These are phyloP conservation scores for Sebastes trivittatus DNA, from an alignment of 2,797 vertebrate genomes.

Conservation along the genomic window DNA sequence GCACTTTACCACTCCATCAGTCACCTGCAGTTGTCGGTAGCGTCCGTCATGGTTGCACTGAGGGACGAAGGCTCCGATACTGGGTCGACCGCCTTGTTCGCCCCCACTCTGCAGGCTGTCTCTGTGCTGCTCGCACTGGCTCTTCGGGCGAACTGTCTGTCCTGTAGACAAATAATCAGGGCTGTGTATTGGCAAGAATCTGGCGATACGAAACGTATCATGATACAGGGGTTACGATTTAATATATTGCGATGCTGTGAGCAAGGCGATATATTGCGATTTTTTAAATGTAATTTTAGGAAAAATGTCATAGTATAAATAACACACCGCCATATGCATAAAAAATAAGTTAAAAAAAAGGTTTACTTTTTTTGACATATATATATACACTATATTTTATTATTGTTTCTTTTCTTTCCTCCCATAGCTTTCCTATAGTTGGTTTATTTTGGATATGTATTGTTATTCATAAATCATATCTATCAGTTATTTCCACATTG, in stretches of 20 bases:
- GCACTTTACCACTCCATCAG: not conserved
- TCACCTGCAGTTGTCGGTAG: conserved; percentile 80
- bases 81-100: not conserved
- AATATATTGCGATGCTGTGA: too few species aligned
- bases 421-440: not conserved
- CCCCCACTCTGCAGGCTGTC: conserved; percentile 67
- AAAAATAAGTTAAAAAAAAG: too few species aligned
- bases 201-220: too few species aligned
- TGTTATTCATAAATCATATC: not conserved
- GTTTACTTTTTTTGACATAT: too few species aligned
- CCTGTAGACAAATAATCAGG: conserved; percentile 21
- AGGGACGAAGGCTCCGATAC: conserved; percentile 71
- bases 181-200: too few species aligned
- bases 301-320: too few species aligned
- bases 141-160: conserved; percentile 58
- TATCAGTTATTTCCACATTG: not conserved
- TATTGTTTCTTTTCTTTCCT: not conserved
- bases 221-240: too few species aligned
- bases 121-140: conserved; percentile 80
- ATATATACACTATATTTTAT: not conserved
- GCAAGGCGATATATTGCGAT: too few species aligned
- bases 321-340: too few species aligned
- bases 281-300: too few species aligned
- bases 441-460: not conserved
- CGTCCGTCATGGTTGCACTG: conserved; percentile 82